Evolutionary conservation across 2,797 vertebrate species (phyloP).

Genomic region (Dipus sagitta): DNA sequence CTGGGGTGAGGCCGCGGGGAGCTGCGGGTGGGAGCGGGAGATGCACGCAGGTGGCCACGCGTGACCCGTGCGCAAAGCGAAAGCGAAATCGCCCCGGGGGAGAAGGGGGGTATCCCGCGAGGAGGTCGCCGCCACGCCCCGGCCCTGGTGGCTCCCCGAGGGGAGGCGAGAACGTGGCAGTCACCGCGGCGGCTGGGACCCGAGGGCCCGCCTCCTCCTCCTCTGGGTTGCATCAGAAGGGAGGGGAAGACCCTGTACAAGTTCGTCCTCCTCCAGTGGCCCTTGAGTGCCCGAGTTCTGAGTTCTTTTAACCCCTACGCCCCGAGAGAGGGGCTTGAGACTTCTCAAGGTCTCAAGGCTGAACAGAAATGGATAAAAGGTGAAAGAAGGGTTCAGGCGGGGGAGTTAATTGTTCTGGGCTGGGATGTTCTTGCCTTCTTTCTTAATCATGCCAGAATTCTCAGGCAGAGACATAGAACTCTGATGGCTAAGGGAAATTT

Average conservation of each 20-base stretch:
- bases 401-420: neutral
- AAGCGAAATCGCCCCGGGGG: slow-evolving; percentile 56
- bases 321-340: neutral
- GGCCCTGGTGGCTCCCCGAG: neutral
- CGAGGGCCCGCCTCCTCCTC: slow-evolving; percentile 71
- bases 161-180: slow-evolving; percentile 84
- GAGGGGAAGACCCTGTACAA: slow-evolving; percentile 1
- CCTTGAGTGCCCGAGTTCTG: neutral
- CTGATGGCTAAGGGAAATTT: neutral
- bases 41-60: slow-evolving; percentile 52
- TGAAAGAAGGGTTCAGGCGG: neutral
- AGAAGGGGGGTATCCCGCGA: no score
- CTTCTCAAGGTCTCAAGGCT: neutral
- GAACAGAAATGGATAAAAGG: neutral
- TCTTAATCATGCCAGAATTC: neutral
- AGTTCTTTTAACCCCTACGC: neutral
- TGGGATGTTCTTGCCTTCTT: neutral
- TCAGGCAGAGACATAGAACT: neutral
- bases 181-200: neutral
- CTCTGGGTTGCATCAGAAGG: slow-evolving; percentile 68
- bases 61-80: slow-evolving; percentile 42
- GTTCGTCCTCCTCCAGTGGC: slow-evolving; percentile 47
- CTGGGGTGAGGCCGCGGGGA: slow-evolving; percentile 90
- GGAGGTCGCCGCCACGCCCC: neutral
- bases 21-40: neutral